A percentile compares a stretch with the other conserved stretches of the same genome.
Evolutionary conservation across 2,797 vertebrate species (phyloP).

Genomic region (Eleutherodactylus coqui): DNA sequence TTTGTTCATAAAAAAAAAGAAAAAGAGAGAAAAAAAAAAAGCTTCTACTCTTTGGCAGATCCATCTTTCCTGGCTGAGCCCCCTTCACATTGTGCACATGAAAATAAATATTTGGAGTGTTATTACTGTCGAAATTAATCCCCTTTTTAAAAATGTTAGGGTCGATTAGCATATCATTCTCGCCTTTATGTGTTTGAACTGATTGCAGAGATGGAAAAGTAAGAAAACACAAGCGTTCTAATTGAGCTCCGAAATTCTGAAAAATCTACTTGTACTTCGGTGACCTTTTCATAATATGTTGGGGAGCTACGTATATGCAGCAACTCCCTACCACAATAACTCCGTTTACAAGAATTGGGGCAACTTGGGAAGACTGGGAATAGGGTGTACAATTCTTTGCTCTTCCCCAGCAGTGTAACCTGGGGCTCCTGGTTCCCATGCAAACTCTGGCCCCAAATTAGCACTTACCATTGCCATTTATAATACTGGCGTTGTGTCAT

Average conservation of each 20-base stretch:
- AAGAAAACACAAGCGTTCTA: neutral
- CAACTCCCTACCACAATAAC: too few relatives aligned
- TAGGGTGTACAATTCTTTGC: neutral
- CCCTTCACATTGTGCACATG: constrained; percentile 37
- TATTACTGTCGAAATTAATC: constrained; percentile 14
- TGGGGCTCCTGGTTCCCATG: too few relatives aligned
- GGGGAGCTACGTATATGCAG: neutral
- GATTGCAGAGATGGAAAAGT: constrained; percentile 22
- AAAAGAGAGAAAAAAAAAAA: constrained; percentile 22
- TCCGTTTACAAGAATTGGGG: neutral
- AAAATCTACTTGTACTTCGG: neutral
- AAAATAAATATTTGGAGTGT: constrained; percentile 55
- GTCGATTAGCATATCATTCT: constrained; percentile 26
- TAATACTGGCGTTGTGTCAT: too few relatives aligned
- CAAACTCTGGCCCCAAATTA: too few relatives aligned
- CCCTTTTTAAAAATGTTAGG: constrained; percentile 15
- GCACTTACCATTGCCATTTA: too few relatives aligned
- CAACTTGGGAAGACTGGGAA: neutral
- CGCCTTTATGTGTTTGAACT: constrained; percentile 10
- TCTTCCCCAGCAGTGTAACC: neutral
- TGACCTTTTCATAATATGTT: neutral
- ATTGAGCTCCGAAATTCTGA: neutral
- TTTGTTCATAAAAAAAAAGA: constrained; percentile 47
- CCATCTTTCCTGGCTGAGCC: constrained; percentile 36
- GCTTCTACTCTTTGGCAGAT: constrained; percentile 33